phyloP scores from a whole-genome alignment of 2,888 invertebrate genomes.

The Clivina fossor region DNA sequence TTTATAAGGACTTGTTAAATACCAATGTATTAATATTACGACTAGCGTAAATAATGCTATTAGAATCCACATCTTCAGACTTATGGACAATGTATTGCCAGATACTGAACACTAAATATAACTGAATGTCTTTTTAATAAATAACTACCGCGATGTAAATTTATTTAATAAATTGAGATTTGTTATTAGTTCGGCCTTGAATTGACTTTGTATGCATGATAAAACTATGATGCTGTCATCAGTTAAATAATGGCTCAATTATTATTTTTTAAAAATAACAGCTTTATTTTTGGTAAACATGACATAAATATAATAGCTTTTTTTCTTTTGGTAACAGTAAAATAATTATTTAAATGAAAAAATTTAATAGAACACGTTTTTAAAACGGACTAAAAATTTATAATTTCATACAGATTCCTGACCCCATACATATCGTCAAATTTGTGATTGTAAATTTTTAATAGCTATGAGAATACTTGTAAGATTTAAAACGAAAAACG shows the following conservation, averaged over 20 bases:
- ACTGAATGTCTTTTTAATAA: slow-evolving; percentile 24
- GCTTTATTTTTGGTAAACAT: too few species aligned
- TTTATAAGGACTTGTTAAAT: slow-evolving; percentile 42
- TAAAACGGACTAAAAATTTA: too few species aligned
- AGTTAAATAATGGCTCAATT: background rate
- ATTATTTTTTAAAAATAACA: too few species aligned
- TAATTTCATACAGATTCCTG: too few species aligned
- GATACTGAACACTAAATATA: slow-evolving; percentile 24
- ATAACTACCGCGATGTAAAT: background rate
- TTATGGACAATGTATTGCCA: slow-evolving; percentile 8
- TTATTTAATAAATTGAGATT: background rate
- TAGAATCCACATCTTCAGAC: slow-evolving; percentile 12
- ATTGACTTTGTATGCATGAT: background rate
- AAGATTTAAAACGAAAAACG: too few species aligned
- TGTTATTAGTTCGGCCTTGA: background rate
- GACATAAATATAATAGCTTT: too few species aligned
- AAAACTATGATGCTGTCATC: background rate
- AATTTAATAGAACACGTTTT: too few species aligned
- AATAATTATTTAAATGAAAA: too few species aligned
- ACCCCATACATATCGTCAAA: too few species aligned
- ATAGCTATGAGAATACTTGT: too few species aligned
- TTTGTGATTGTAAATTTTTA: too few species aligned
- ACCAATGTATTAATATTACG: slow-evolving; percentile 40
- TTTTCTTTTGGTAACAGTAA: too few species aligned
- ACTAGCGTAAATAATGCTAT: slow-evolving; percentile 1